These are phyloP conservation scores for Heliconius aoede DNA, from an alignment of 2,888 invertebrate species.

Conservation along the genomic window DNA sequence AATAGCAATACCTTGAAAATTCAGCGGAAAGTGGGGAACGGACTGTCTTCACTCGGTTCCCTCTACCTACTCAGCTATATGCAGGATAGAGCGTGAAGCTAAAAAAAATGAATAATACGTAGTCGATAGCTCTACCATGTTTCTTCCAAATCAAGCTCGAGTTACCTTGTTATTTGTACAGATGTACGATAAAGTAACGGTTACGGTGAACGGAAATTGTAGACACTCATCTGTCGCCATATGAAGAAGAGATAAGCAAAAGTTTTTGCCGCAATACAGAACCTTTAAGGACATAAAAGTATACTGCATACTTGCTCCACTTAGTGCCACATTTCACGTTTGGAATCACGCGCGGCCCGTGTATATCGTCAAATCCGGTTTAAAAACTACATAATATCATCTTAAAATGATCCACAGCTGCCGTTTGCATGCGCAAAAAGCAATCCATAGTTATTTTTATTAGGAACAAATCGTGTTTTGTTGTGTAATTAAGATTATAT, in stretches of 20 bases:
- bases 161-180: not conserved
- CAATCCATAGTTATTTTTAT: conserved; percentile 19
- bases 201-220: conserved; percentile 25
- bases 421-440: conserved; percentile 23
- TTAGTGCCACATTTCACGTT: conserved; percentile 40
- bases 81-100: too few relatives aligned
- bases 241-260: conserved; percentile 24
- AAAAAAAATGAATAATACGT: too few relatives aligned
- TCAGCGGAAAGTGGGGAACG: too few relatives aligned
- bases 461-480: conserved; percentile 14
- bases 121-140: too few relatives aligned
- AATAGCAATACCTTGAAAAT: too few relatives aligned
- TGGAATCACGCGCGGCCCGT: conserved; percentile 42
- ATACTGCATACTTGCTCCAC: conserved; percentile 44
- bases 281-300: conserved; percentile 40
- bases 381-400: conserved; percentile 29
- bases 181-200: conserved; percentile 15
- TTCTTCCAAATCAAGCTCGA: too few relatives aligned
- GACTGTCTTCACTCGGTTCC: too few relatives aligned
- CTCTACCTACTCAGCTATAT: too few relatives aligned
- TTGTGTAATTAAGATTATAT: too few relatives aligned
- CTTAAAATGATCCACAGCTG: conserved; percentile 41
- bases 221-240: conserved; percentile 34
- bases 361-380: conserved; percentile 45
- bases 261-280: conserved; percentile 30